A percentile compares a stretch with the other conserved stretches of the same genome.
Evolutionary conservation across 2,888 invertebrate genomes (phyloP).

Genomic region (Marasmarcha lunaedactyla): DNA sequence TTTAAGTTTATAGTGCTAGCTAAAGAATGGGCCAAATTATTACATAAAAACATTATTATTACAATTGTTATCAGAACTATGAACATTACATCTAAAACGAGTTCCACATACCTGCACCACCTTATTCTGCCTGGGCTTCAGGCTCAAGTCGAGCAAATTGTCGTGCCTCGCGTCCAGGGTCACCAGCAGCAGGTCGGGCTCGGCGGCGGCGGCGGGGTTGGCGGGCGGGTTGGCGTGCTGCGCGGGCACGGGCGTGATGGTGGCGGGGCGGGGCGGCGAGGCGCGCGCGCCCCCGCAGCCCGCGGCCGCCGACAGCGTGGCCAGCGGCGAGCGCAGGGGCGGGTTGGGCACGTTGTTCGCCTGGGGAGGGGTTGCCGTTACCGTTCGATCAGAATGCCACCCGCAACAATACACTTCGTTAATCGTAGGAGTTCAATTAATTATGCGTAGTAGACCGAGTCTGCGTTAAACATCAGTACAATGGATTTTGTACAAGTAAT

Average conservation of each 20-base stretch:
- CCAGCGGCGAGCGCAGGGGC: conserved; percentile 58
- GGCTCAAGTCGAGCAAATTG: conserved; percentile 33
- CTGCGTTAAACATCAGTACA: too few species aligned
- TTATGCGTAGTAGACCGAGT: too few species aligned
- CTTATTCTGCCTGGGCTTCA: conserved; percentile 22
- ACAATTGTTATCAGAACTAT: too few species aligned
- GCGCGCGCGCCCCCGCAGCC: conserved; percentile 75
- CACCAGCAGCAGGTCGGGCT: conserved; percentile 66
- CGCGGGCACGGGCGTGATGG: conserved; percentile 70
- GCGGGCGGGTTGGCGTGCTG: conserved; percentile 55
- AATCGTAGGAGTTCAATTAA: too few species aligned
- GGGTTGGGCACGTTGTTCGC: conserved; percentile 27
- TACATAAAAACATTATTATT: too few species aligned
- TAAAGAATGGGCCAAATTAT: too few species aligned
- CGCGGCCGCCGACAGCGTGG: conserved; percentile 61
- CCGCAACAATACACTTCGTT: too few species aligned
- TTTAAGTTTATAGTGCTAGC: too few species aligned
- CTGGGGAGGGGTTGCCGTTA: conserved; percentile 18
- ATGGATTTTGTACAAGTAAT: too few species aligned
- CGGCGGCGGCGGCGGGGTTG: conserved; percentile 16
- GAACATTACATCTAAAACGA: too few species aligned
- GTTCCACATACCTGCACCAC: too few species aligned
- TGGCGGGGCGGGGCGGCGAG: conserved; percentile 56
- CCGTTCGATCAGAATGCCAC: too few species aligned
- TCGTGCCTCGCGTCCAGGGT: conserved; percentile 61